Conservation (phyloP, 2,797 vertebrate species). For the Cynodonichthys magdalenae region DNA sequence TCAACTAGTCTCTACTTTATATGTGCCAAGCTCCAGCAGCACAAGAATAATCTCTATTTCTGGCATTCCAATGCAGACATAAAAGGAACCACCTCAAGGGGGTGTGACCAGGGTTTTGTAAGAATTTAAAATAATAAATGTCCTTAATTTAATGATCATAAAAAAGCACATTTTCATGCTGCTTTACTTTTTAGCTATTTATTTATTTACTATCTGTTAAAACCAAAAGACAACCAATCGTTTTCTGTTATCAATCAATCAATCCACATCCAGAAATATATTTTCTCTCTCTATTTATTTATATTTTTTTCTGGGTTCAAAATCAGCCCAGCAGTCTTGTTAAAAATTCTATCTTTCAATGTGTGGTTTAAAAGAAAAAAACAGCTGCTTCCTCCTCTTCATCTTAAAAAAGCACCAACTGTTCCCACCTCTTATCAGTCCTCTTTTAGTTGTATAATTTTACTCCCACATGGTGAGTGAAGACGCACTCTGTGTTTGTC, state of each 20-base stretch:
- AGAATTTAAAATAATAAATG: too few species aligned
- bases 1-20: too few species aligned
- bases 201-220: neutral
- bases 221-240: neutral
- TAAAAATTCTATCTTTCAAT: slow-evolving; percentile 18
- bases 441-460: slow-evolving; percentile 15
- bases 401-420: slow-evolving; percentile 25
- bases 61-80: too few species aligned
- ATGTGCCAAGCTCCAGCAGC: too few species aligned
- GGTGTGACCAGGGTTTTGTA: too few species aligned
- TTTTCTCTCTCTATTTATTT: too few species aligned
- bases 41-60: too few species aligned
- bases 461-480: slow-evolving; percentile 31
- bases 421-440: slow-evolving; percentile 11
- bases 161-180: too few species aligned
- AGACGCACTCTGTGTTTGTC: slow-evolving; percentile 1
- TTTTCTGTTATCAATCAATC: slow-evolving; percentile 3
- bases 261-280: slow-evolving; percentile 10
- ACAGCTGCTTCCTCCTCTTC: slow-evolving; percentile 33
- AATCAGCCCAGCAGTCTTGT: slow-evolving; percentile 13
- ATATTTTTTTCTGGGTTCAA: slow-evolving; percentile 15
- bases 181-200: too few species aligned
- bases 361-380: slow-evolving; percentile 15
- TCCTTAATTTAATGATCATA: too few species aligned
- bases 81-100: too few species aligned